A percentile compares a stretch with the other conserved stretches of the same genome.
These are phyloP conservation scores for Calliphora vicina DNA, from an alignment of 1,140 invertebrate genomes.

Conservation along the genomic window DNA sequence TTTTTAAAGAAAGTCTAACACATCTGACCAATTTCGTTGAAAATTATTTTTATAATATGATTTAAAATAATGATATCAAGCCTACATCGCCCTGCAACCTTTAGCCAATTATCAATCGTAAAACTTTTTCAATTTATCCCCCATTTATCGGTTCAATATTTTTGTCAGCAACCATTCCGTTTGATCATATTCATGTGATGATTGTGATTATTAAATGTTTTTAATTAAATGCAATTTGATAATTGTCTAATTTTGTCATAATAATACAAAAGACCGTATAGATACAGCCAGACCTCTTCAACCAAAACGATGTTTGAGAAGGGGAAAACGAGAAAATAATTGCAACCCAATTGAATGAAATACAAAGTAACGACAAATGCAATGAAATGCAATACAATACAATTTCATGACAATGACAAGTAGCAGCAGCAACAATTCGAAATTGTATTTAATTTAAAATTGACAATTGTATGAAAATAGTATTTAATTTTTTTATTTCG, in stretches of 20 bases:
- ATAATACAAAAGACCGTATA: neutral
- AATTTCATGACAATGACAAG: neutral
- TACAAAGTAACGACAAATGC: neutral
- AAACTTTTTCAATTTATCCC: too few species aligned
- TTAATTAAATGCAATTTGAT: slow-evolving; percentile 2
- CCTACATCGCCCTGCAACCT: too few species aligned
- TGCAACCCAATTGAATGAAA: neutral
- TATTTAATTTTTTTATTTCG: too few species aligned
- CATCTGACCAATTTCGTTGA: too few species aligned
- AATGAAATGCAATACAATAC: neutral
- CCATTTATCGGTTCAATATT: too few species aligned
- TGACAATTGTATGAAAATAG: neutral
- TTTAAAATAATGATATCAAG: too few species aligned
- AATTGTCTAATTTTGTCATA: slow-evolving; percentile 11
- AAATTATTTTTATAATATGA: too few species aligned
- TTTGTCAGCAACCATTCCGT: too few species aligned
- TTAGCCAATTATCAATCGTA: too few species aligned
- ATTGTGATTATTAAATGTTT: slow-evolving; percentile 6
- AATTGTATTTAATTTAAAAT: neutral
- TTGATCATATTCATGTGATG: too few species aligned
- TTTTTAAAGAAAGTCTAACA: too few species aligned
- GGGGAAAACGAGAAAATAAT: neutral
- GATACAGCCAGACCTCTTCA: neutral
- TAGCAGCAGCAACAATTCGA: neutral
- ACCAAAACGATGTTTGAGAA: neutral